These are phyloP conservation scores for Megastigmus dorsalis DNA, from an alignment of 2,888 invertebrate species.

Conservation along the genomic window DNA sequence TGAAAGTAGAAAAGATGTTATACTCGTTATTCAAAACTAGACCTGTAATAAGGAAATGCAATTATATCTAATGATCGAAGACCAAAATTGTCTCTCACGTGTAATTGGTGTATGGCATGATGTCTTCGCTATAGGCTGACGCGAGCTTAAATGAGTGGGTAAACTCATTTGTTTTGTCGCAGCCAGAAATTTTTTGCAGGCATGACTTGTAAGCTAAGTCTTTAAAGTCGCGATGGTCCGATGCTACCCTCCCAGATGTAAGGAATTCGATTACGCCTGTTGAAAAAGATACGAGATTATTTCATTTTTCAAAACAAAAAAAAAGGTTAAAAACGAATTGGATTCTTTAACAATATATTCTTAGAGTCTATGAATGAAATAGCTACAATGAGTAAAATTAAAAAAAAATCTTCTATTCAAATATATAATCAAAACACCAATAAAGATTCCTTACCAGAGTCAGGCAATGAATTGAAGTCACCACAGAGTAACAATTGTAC, in stretches of 20 bases:
- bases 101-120: conserved; percentile 99
- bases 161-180: conserved; percentile 90
- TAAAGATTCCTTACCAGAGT: conserved; percentile 93
- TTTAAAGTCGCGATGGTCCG: conserved; percentile 97
- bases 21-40: no score
- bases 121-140: conserved; percentile 95
- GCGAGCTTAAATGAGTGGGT: conserved; percentile 97
- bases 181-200: conserved; percentile 90
- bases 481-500: conserved; percentile 97
- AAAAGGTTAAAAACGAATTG: no score
- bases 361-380: no score
- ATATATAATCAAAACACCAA: no score
- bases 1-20: no score
- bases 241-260: conserved; percentile 90
- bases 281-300: conserved; percentile 1
- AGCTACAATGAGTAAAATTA: background rate
- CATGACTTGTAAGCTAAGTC: conserved; percentile 94
- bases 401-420: no score
- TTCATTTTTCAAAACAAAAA: no score
- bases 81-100: conserved; percentile 93
- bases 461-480: conserved; percentile 98
- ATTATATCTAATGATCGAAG: no score
- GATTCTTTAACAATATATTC: background rate
- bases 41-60: no score
- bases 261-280: conserved; percentile 96